Evolutionary conservation across 92 coral and sea anemone species (phyloP), one percentile per base, ranked within the genome.

Genomic region (Montipora capitata): DNA sequence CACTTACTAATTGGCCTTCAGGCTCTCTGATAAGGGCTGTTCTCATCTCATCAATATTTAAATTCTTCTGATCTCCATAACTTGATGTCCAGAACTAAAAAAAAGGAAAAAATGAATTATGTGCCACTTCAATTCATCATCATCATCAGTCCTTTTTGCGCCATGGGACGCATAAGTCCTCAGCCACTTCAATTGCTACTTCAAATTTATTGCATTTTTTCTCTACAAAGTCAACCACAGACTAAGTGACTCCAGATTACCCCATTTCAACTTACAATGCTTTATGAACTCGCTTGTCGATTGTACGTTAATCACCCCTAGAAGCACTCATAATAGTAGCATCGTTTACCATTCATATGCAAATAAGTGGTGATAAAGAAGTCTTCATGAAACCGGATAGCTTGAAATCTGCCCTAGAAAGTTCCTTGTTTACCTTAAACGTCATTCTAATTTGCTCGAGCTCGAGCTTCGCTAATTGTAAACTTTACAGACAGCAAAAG

Each of bases 11-110:
- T 57, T 89, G 40, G 84, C 79, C 38, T 48, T 54, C 54, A 49
- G 88, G 93, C 27, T 64, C 87, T 56, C 74, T 13, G 12, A 90
- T 74, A 16, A 89, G 80, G 5, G 72, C 51, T 64, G 90, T 84
- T 69, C 95, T 72, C 63, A 88, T 59, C 70, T 83, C 80, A 72
- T 88, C 90, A 35, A 92, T 74, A 39, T 68, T 89, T 73, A 89
- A 63, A 44, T 79, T 42, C 38, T 56, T 56, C 44, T 80, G 88
- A 67, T 72, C 42, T 6, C 15, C 59, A 0, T 27, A 44, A 57
- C 10, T 3, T 17, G 59, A 72, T 11, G 42, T 20, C 56, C 48
- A 59, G 38, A 59, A 56, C 12, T 54, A 8, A 3, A 51, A 49
- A 48, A 75, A 64, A 69, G 64, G 64, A 61, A 65, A 6, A 12